Conservation (phyloP, 2,113 vertebrate species). For the Phalacrocorax pelagicus region DNA sequence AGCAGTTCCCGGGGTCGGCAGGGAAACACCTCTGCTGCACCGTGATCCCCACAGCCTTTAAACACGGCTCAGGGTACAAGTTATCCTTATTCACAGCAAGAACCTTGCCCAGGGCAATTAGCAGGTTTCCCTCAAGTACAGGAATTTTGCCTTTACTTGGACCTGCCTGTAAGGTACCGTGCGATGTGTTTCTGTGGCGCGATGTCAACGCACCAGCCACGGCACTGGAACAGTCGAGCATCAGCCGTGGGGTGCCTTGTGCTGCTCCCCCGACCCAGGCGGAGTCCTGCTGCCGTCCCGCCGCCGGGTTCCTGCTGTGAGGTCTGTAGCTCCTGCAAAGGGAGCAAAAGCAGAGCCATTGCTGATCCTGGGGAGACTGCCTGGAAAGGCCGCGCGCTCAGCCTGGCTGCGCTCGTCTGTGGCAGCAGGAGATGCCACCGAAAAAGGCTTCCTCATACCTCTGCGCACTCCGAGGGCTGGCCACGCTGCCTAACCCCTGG, state of each 20-base stretch:
- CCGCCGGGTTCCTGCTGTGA: not conserved
- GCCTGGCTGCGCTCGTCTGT: not conserved
- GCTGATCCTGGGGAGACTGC: not conserved
- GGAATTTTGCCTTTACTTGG: not conserved
- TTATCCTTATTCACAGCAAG: not conserved
- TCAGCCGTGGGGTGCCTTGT: not conserved
- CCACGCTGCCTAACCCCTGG: not conserved
- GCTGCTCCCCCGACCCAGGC: not conserved
- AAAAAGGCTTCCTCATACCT: not conserved
- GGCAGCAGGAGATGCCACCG: not conserved
- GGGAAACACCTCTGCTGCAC: not conserved
- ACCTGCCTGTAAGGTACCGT: not conserved
- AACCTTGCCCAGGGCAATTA: not conserved
- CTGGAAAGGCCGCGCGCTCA: not conserved
- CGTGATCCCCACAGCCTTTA: not conserved
- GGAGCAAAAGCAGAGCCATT: not conserved
- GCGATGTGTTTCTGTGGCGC: not conserved
- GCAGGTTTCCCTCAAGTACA: not conserved
- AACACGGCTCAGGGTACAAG: not conserved
- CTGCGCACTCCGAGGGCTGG: not conserved
- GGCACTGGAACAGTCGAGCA: not conserved
- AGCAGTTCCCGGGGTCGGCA: not conserved
- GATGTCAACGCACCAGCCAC: not conserved
- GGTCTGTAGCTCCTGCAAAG: not conserved
- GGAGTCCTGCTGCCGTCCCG: not conserved